Percentiles rank a stretch among this genome's conserved stretches.
Evolutionary conservation across 2,797 vertebrate genomes (phyloP).

Genomic region (Acanthurus tractus): DNA sequence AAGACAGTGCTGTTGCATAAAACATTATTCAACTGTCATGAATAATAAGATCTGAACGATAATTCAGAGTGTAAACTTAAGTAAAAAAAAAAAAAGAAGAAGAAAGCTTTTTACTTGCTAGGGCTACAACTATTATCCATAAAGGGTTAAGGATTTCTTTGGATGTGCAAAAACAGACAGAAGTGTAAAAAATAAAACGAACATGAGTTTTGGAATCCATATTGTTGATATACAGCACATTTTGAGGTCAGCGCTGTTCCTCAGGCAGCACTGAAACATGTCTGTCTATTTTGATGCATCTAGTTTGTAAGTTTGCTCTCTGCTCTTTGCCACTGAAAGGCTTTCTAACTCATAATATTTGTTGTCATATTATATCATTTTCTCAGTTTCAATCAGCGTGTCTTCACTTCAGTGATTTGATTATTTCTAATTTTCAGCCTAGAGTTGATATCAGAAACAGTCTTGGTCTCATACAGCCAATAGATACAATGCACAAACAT

Average conservation of each 20-base stretch:
- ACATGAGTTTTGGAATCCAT: neutral
- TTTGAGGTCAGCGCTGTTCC: neutral
- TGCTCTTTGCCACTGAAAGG: neutral
- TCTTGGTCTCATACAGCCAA: neutral
- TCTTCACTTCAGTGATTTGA: neutral
- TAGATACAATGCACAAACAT: neutral
- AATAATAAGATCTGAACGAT: neutral
- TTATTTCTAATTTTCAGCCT: neutral
- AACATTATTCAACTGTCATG: neutral
- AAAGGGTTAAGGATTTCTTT: neutral
- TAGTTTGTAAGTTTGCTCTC: neutral
- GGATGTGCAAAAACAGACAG: neutral
- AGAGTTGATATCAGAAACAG: neutral
- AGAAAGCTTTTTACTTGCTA: neutral
- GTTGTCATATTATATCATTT: neutral
- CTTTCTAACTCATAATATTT: neutral
- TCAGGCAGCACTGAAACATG: neutral
- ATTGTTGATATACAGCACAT: neutral
- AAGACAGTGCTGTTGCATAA: constrained; percentile 19
- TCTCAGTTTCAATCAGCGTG: neutral
- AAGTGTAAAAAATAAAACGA: neutral
- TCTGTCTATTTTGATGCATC: neutral
- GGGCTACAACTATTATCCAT: neutral
- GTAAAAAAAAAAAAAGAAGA: neutral
- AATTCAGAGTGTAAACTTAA: neutral